Percentiles rank a stretch among this genome's conserved stretches.
Conservation (phyloP, 2,888 invertebrate genomes). For the Carterocephalus palaemon region DNA sequence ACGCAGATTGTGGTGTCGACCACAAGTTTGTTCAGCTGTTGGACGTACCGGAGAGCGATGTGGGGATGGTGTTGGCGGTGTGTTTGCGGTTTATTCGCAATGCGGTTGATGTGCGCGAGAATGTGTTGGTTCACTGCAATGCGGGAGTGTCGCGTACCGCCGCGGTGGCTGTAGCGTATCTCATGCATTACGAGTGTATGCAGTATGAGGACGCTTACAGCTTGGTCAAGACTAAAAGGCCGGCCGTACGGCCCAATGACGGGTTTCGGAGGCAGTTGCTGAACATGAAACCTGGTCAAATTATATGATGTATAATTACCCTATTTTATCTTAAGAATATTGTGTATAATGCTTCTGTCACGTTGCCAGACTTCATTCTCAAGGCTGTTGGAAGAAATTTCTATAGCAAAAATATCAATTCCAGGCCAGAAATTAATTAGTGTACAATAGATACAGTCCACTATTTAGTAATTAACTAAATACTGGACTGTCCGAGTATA, state of each 20-base stretch:
- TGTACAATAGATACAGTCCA: too few species aligned
- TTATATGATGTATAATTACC: too few species aligned
- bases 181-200: slow-evolving; percentile 82
- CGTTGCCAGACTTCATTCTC: too few species aligned
- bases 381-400: too few species aligned
- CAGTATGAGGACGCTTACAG: slow-evolving; percentile 82
- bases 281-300: slow-evolving; percentile 40
- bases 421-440: too few species aligned
- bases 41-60: slow-evolving; percentile 85
- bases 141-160: slow-evolving; percentile 94
- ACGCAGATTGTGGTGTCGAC: slow-evolving; percentile 55
- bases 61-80: slow-evolving; percentile 68
- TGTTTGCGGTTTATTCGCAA: slow-evolving; percentile 82
- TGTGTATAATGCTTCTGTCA: too few species aligned
- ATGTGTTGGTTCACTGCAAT: slow-evolving; percentile 92
- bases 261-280: slow-evolving; percentile 87
- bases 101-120: slow-evolving; percentile 65
- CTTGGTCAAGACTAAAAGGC: slow-evolving; percentile 82
- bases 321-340: too few species aligned
- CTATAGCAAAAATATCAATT: too few species aligned
- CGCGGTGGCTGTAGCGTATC: slow-evolving; percentile 87
- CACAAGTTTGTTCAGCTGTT: slow-evolving; percentile 82
- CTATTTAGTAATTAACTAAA: too few species aligned
- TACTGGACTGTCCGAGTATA: too few species aligned
- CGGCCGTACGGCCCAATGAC: slow-evolving; percentile 86